Base-by-base conservation (phyloP, 2,113 vertebrate genomes). In the Hucho hucho region DNA sequence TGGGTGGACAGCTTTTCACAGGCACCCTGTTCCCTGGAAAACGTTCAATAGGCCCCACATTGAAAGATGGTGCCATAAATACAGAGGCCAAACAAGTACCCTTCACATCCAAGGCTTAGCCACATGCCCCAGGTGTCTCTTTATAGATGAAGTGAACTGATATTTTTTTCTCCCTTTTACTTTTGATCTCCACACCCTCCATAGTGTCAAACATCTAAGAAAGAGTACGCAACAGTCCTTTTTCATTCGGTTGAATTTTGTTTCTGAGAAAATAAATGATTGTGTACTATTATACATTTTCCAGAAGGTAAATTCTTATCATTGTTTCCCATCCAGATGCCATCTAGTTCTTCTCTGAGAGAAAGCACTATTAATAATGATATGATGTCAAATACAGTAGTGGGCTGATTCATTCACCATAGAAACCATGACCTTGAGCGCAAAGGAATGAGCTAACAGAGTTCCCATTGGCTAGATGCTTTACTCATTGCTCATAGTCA, bases 1-100 rank as follows among this genome's bases (percentile, higher is more conserved):
- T 84, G 81, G 75, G 77, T 85, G 83, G 87, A 82, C 79, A 74
- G 70, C 73, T 76, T 79, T 83, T 77, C 76, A 79, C 73, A 80
- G 75, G 46, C 47, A 5, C 12, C 64, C 49, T 76, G 70, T 79
- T 75, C 65, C 64, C 81, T 87, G 83, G 80, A 82, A 86, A 76
- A 69, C 64, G 75, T 79, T 86, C 80, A 78, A 84, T 87, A 89
- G 76, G 59, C 75, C 73, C 78, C 59, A 64, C 61, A 3, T 61
- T 85, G 25, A 81, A 74, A 81, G 82, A 84, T 74, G 64, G 75
- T 56, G 73, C 24, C 73, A 74, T 73, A 83, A 86, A 87, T 79
- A 67, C 63, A 76, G 82, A 73, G 69, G 79, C 80, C 81, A 80
- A 75, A 68, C 75, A 79, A 73, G 78, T 72, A 69, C 80, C 76